Evolutionary conservation across 2,113 vertebrate genomes (phyloP).

Genomic region (Glaucidium brasilianum): DNA sequence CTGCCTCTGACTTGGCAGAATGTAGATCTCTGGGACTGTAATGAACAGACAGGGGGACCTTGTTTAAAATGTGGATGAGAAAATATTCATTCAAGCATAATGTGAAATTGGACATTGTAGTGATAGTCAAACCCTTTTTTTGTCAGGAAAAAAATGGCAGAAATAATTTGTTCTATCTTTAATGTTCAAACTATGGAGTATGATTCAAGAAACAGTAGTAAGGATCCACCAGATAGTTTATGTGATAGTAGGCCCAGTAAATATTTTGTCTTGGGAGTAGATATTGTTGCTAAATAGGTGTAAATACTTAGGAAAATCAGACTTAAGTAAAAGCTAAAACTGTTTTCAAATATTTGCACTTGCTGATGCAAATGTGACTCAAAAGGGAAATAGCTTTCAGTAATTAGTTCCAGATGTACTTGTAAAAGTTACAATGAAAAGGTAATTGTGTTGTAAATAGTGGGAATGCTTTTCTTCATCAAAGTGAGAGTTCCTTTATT

Average conservation of each 20-base stretch:
- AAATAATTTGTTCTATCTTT: conserved; percentile 57
- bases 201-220: conserved; percentile 62
- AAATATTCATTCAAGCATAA: conserved; percentile 70
- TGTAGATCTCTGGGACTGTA: conserved; percentile 70
- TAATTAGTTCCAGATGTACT: conserved; percentile 50
- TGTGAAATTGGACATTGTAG: conserved; percentile 65
- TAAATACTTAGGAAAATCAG: not conserved
- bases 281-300: not conserved
- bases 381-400: conserved; percentile 26
- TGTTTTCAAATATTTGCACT: conserved; percentile 29
- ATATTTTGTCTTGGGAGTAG: not conserved
- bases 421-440: conserved; percentile 49
- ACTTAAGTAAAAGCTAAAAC: not conserved
- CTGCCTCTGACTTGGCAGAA: conserved; percentile 73
- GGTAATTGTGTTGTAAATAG: conserved; percentile 56
- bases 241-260: not conserved
- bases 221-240: conserved; percentile 56
- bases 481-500: conserved; percentile 55
- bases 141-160: conserved; percentile 52
- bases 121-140: conserved; percentile 62
- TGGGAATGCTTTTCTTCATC: conserved; percentile 44
- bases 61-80: conserved; percentile 60
- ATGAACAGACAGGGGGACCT: conserved; percentile 38
- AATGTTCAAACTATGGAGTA: conserved; percentile 56
- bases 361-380: conserved; percentile 30